phyloP scores from a whole-genome alignment of 2,113 vertebrate species.

The Eupsittula cactorum region DNA sequence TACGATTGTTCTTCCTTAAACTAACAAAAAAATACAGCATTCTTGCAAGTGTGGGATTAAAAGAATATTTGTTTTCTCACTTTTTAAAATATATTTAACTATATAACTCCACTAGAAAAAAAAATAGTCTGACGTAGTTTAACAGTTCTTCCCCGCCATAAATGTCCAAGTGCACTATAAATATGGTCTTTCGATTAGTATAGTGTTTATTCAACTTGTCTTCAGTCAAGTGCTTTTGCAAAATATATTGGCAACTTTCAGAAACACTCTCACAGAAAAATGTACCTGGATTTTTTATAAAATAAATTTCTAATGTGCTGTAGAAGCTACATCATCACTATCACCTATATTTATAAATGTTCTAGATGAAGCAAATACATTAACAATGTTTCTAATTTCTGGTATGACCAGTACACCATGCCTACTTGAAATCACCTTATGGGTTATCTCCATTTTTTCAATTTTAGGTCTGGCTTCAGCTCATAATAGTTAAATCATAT shows the following conservation, averaged over 20 bases:
- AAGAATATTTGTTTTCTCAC: background rate
- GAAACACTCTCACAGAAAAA: background rate
- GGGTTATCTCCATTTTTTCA: background rate
- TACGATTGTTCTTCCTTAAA: background rate
- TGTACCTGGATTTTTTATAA: background rate
- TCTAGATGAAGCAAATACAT: background rate
- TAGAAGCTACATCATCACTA: background rate
- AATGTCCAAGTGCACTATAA: background rate
- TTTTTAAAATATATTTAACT: background rate
- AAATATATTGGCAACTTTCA: background rate
- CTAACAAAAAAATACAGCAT: background rate
- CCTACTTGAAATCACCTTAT: background rate
- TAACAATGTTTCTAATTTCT: background rate
- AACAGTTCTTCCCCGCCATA: background rate
- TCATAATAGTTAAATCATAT: background rate
- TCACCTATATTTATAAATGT: background rate
- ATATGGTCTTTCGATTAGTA: background rate
- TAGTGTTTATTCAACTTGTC: background rate
- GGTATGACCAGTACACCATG: background rate
- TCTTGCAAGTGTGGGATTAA: background rate
- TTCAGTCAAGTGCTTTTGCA: background rate
- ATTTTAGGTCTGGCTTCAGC: background rate
- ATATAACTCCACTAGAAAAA: background rate
- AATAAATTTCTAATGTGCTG: background rate
- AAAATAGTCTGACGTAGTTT: background rate